Base-by-base conservation (phyloP, 2,888 invertebrate species). In the Seira musarum region DNA sequence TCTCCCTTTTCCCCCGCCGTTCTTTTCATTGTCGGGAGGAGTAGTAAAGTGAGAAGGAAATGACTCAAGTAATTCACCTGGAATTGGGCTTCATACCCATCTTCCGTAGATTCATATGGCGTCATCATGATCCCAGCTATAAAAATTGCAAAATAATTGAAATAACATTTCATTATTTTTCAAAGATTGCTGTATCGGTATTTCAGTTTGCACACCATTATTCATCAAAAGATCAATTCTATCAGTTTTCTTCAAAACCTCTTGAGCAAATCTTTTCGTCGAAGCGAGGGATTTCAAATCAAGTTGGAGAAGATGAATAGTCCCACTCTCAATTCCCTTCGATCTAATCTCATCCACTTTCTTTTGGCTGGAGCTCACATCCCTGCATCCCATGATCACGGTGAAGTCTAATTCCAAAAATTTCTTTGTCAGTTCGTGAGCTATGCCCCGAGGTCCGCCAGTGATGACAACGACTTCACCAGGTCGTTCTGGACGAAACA, bases 71-170 rank as follows among this genome's bases (percentile, higher is more conserved):
- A 95, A 89, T 97, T 97, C 6, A 94, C 93, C 71, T 93, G 94
- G 89, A 96, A 93, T 87, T 96, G 96, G n/a, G 92, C 92, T 89
- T 97, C 97, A 87, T 92, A 93, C 0, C 95, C 96, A 88, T 97
- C 96, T 85, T 92, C 91, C 0, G 96, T 95, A 85, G 94, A 90
- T 75, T 91, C 90, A 87, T 92, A 94, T 40, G 96, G 95, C 6
- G 93, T 93, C n/a, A n/a, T n/a, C n/a, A n/a, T n/a, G n/a, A n/a
- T n/a, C n/a, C n/a, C n/a, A n/a, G n/a, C n/a, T n/a, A n/a, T n/a
- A n/a, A n/a, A n/a, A n/a, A n/a, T n/a, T n/a, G n/a, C n/a, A n/a
- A 73, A 19, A 72, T 53, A 49, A 24, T 1, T 10, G n/a, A 2
- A 22, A 24, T 5, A n/a, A n/a, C n/a, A 40, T 40, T 40, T n/a